These are phyloP conservation scores for Anoplius nigerrimus DNA, from an alignment of 2,888 invertebrate genomes.

Conservation along the genomic window DNA sequence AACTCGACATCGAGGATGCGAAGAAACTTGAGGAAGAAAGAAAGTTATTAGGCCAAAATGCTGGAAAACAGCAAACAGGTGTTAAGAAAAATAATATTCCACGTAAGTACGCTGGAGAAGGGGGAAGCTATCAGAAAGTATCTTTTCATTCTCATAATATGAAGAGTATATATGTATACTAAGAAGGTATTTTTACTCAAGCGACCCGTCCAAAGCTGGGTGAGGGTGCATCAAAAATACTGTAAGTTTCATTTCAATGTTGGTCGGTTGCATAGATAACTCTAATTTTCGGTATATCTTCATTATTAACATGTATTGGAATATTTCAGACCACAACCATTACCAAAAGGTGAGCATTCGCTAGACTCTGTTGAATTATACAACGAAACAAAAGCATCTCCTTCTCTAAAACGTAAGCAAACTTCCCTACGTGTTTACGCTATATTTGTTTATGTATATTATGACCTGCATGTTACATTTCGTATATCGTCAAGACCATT, in stretches of 20 bases:
- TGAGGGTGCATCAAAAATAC: slow-evolving; percentile 30
- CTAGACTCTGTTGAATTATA: slow-evolving; percentile 16
- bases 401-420: slow-evolving; percentile 27
- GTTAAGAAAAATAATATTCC: not conserved
- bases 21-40: slow-evolving; percentile 70
- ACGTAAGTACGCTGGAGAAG: not conserved
- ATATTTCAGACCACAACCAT: slow-evolving; percentile 35
- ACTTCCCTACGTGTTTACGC: not conserved
- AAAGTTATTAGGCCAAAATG: slow-evolving; percentile 48
- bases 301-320: slow-evolving; percentile 15
- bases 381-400: slow-evolving; percentile 14
- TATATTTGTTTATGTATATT: not conserved
- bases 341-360: slow-evolving; percentile 37
- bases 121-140: not conserved
- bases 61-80: slow-evolving; percentile 23
- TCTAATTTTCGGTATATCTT: not conserved
- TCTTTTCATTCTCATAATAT: too few relatives aligned
- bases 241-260: slow-evolving; percentile 31
- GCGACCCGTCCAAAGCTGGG: slow-evolving; percentile 26
- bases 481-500: too few relatives aligned
- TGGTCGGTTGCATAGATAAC: not conserved
- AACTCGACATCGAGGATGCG: slow-evolving; percentile 63
- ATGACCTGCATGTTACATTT: not conserved
- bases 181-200: slow-evolving; percentile 11
- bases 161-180: not conserved